Conservation (phyloP, 1,140 invertebrate species). For the Episyrphus balteatus region DNA sequence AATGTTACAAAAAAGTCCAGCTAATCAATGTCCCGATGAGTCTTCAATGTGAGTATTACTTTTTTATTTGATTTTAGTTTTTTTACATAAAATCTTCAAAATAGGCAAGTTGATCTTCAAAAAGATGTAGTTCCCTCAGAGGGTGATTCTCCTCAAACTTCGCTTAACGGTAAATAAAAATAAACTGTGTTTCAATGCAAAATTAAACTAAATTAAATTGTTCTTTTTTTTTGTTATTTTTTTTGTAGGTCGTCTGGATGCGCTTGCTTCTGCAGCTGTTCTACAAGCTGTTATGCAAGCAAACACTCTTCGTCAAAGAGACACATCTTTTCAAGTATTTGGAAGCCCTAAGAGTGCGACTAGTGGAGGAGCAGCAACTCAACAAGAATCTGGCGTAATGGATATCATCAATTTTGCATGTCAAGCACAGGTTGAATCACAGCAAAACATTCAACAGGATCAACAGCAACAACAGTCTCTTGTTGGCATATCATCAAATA, state of each 20-base stretch:
- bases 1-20: background rate
- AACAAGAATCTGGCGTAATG: background rate
- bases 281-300: conserved; percentile 16
- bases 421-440: too few relatives aligned
- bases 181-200: background rate
- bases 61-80: too few relatives aligned
- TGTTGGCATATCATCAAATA: too few relatives aligned
- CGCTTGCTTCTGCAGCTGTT: conserved; percentile 26
- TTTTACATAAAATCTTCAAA: too few relatives aligned
- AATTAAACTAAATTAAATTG: background rate
- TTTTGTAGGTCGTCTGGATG: conserved; percentile 24
- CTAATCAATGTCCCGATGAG: too few relatives aligned
- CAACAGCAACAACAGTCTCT: too few relatives aligned
- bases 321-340: background rate
- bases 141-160: background rate
- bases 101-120: background rate
- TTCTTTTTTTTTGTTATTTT: background rate
- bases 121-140: background rate
- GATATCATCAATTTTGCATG: too few relatives aligned
- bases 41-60: too few relatives aligned
- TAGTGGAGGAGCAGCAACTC: background rate
- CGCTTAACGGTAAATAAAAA: background rate
- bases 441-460: too few relatives aligned
- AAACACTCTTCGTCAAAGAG: background rate
- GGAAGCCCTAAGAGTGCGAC: conserved; percentile 4